Evolutionary conservation across 1,140 invertebrate species (phyloP), one percentile per base, ranked within the genome.

Genomic region (Samia ricini): DNA sequence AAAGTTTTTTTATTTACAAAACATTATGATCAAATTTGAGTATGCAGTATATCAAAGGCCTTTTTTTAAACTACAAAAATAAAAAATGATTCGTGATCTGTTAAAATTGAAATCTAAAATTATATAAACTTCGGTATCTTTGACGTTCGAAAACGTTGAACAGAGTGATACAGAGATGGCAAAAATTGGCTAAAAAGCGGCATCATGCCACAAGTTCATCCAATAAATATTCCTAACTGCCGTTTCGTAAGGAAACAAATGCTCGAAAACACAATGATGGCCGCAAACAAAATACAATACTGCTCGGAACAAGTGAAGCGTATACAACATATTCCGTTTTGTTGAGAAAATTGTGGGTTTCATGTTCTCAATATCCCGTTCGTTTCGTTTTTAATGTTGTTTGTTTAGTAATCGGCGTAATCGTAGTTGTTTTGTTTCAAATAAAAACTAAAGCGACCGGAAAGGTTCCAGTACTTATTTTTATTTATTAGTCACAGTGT

Each of bases 151-250:
- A 56, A 69, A 63, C 73, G 71, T 71, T 72, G 76, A 69, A 77
- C 65, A 63, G n/a, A n/a, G 64, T 72, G 63, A 72, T 79, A 82
- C 74, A 81, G 78, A 83, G 82, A 79, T 80, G 71, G 76, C 71
- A 74, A 82, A 71, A 85, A 84, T 85, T 79, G 81, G 77, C 79
- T 79, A 85, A 87, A 86, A 85, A 88, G 76, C 68, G 75, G 64
- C 77, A 67, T 78, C 73, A 85, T 73, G 81, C 79, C 75, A 80
- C 85, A 89, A 89, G 79, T 89, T 89, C 76, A 74, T 71, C 74
- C 79, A 83, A 89, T 89, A 89, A 89, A 89, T 89, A 88, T 88
- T 78, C 79, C 77, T 86, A 88, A 88, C 83, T 86, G 82, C 83
- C 76, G 74, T 77, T 83, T 79, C 72, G 83, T 79, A 85, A 88